phyloP scores from a whole-genome alignment of 2,113 vertebrate genomes.

The Dryoscopus gambensis region DNA sequence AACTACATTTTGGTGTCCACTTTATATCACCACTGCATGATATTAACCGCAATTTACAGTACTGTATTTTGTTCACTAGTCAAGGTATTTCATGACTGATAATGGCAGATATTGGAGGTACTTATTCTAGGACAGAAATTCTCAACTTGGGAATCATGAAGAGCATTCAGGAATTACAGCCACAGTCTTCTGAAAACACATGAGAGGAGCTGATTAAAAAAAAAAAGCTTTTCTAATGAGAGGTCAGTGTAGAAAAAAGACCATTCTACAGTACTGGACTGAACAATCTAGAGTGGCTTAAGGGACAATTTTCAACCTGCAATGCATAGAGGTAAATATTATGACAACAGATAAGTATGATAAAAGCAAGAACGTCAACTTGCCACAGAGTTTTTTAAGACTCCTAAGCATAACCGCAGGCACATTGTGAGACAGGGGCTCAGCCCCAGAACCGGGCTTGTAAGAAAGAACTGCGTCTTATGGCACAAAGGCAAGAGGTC shows the following conservation, averaged over 20 bases:
- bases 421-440: background rate
- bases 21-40: background rate
- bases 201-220: background rate
- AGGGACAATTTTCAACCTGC: background rate
- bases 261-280: background rate
- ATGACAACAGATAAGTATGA: background rate
- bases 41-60: background rate
- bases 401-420: background rate
- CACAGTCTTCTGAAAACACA: background rate
- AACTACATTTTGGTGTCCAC: background rate
- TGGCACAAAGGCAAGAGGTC: background rate
- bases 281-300: background rate
- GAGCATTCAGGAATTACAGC: background rate
- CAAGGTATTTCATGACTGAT: background rate
- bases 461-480: background rate
- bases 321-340: background rate
- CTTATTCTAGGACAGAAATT: background rate
- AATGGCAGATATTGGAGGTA: background rate
- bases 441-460: background rate
- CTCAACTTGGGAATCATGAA: background rate
- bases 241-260: background rate
- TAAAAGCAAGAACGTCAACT: background rate
- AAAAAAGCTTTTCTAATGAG: background rate
- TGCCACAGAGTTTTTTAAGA: background rate
- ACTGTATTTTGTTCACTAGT: background rate